Evolutionary conservation across 2,888 invertebrate species (phyloP), one percentile per base, ranked within the genome.

Genomic region (Drosophila putrida): DNA sequence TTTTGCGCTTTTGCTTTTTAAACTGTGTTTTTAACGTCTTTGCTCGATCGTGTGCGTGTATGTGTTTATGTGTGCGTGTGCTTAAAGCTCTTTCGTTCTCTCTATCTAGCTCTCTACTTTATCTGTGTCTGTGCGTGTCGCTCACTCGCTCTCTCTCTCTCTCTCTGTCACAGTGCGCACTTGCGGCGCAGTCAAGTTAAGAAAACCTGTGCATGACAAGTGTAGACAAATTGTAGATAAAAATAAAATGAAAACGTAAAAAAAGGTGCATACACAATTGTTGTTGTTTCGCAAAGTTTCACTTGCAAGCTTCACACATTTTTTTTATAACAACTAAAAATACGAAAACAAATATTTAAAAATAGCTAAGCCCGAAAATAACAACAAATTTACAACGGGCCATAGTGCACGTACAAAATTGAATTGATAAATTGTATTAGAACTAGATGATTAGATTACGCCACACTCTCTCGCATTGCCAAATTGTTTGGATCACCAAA

Each of bases 181-280:
- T 76, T 75, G 76, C 71, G 63, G 70, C 63, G 61, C 61, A 82
- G 72, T 60, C 74, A 58, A 69, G 73, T 68, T 57, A 71, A 78
- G 78, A 76, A 80, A 75, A 80, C 82, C 85, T 81, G 85, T 81
- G 78, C 74, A 69, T 69, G 63, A 51, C 78, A 79, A 79, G 80
- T 78, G 85, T 71, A 74, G 70, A 71, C 71, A 77, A 85, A 78
- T 87, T 76, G 72, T 81, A 82, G 81, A 85, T 87, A 84, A 89
- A 88, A 73, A 75, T 76, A 78, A 82, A 89, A 89, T 75, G 66
- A 73, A 80, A 83, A 89, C 78, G 59, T 71, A 65, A 73, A 67
- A 72, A 69, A 80, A 86, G 86, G 78, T 84, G 89, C 78, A 86
- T 75, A 71, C 25, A 71, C 70, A 72, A 64, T 65, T 64, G 71